phyloP scores from a whole-genome alignment of 2,797 vertebrate species.

The Pangasius sanitwongsei region DNA sequence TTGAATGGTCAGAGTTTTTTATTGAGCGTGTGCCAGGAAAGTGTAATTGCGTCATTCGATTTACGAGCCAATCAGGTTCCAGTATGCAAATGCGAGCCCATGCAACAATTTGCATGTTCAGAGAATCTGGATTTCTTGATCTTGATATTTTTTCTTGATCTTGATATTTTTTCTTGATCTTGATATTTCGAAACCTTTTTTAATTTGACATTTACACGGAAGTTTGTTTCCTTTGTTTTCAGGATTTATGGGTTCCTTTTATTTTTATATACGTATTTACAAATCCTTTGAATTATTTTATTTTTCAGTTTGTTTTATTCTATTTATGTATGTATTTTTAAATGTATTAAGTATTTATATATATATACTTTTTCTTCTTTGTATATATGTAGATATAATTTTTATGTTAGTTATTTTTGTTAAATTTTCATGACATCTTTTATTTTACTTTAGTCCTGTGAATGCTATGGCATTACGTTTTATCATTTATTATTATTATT shows the following conservation, averaged over 20 bases:
- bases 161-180: not conserved
- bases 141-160: not conserved
- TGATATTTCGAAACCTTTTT: no score
- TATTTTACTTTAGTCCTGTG: not conserved
- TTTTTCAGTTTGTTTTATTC: not conserved
- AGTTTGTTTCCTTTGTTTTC: not conserved
- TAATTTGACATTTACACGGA: no score
- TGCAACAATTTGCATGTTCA: not conserved
- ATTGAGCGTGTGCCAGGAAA: not conserved
- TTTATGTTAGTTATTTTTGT: no score
- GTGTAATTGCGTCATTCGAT: not conserved
- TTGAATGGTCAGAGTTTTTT: not conserved
- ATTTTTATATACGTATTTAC: not conserved
- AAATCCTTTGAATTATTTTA: not conserved
- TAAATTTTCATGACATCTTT: not conserved
- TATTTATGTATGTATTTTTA: no score
- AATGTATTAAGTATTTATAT: not conserved
- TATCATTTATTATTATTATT: not conserved
- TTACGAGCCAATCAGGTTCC: not conserved
- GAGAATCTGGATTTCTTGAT: not conserved
- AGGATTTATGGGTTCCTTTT: not conserved
- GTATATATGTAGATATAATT: not conserved
- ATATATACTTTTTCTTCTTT: not conserved
- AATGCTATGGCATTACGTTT: not conserved
- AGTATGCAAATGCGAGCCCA: not conserved